Conservation (phyloP, 1,140 invertebrate genomes). For the Armadillidium nasatum region DNA sequence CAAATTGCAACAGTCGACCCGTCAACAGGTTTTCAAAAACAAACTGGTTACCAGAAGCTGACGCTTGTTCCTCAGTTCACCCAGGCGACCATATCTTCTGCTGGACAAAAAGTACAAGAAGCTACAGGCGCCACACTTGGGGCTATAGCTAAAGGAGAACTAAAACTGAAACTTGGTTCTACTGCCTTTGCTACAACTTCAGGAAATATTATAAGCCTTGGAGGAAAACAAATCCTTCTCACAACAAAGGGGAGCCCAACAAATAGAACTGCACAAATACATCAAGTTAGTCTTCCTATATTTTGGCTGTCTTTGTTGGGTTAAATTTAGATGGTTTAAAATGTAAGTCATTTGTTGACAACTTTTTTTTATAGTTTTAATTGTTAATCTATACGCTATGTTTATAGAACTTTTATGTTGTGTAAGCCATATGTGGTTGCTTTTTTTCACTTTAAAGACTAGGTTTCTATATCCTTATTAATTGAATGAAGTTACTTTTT, state of each 20-base stretch:
- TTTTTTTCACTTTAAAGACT: too few species aligned
- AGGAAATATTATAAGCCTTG: neutral
- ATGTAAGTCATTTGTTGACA: too few species aligned
- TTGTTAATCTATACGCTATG: too few species aligned
- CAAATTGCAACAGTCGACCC: neutral
- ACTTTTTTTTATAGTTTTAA: too few species aligned
- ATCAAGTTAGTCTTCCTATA: neutral
- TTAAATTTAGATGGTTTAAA: too few species aligned
- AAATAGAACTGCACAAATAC: neutral
- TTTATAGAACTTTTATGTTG: too few species aligned
- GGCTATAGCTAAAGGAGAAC: neutral
- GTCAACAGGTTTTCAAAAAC: neutral
- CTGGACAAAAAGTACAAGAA: neutral
- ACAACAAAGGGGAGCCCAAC: neutral
- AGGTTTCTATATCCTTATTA: too few species aligned
- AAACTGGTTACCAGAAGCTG: neutral
- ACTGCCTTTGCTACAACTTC: neutral
- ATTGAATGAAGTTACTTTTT: too few species aligned
- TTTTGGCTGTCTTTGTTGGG: too few species aligned
- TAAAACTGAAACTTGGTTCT: neutral
- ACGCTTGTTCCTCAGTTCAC: neutral
- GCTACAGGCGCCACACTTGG: neutral
- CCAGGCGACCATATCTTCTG: neutral
- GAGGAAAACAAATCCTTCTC: neutral
- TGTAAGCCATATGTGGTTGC: too few species aligned